phyloP scores from a whole-genome alignment of 2,888 invertebrate genomes.

The Andrena haemorrhoa region DNA sequence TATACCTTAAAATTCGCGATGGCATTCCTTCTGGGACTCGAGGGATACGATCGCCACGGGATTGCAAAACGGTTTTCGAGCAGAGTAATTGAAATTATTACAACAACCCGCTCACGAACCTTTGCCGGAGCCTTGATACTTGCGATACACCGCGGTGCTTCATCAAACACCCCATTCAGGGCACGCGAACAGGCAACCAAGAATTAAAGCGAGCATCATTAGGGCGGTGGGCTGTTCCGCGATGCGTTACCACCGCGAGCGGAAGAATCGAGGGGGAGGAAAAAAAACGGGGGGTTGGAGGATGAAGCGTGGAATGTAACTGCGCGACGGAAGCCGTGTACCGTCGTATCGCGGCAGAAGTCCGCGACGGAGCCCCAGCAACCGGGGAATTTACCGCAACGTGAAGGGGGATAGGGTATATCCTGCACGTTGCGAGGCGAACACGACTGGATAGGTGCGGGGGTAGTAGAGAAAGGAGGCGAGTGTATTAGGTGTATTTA shows the following conservation, averaged over 20 bases:
- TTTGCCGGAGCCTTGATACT: neutral
- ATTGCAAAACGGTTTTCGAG: neutral
- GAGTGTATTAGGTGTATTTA: constrained; percentile 81
- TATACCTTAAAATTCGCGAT: neutral
- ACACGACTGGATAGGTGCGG: constrained; percentile 42
- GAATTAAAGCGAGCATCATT: constrained; percentile 45
- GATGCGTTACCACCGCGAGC: constrained; percentile 18
- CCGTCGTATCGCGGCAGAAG: constrained; percentile 64
- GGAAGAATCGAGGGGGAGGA: neutral
- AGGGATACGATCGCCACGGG: neutral
- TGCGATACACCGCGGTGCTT: neutral
- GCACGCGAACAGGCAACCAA: constrained; percentile 4
- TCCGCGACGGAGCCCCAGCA: constrained; percentile 29
- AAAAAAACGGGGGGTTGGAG: neutral
- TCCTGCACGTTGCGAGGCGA: constrained; percentile 57
- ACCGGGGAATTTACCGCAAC: constrained; percentile 63
- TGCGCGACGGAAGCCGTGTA: constrained; percentile 45
- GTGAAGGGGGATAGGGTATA: constrained; percentile 51
- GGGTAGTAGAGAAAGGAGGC: constrained; percentile 54
- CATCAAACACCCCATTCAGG: constrained; percentile 19
- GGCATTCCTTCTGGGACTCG: neutral
- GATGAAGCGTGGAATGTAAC: constrained; percentile 21
- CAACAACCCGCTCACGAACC: neutral
- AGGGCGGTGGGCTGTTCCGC: constrained; percentile 9
- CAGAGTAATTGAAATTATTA: neutral